A percentile compares a stretch with the other conserved stretches of the same genome.
Conservation (phyloP, 2,888 invertebrate genomes). For the Pachycephus smyrnensis region DNA sequence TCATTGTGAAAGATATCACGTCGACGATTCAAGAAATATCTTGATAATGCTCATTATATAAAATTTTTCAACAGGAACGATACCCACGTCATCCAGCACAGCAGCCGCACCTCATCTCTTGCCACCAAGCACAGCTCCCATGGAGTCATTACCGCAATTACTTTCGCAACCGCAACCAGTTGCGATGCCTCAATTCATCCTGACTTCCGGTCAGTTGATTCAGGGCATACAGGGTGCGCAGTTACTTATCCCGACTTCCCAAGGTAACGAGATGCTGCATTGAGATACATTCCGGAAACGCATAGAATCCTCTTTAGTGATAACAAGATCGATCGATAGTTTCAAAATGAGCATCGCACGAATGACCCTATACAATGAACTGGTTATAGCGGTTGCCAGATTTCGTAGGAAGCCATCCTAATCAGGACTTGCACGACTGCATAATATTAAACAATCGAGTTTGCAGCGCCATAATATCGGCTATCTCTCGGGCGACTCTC, state of each 20-base stretch:
- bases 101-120: conserved; percentile 59
- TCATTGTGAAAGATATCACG: background rate
- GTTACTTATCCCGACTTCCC: conserved; percentile 93
- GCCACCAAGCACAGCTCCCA: conserved; percentile 66
- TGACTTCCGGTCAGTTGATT: conserved; percentile 91
- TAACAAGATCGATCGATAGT: background rate
- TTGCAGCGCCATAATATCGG: conserved; percentile 61
- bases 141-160: conserved; percentile 73
- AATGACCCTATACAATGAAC: background rate
- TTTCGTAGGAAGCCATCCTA: conserved; percentile 38
- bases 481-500: conserved; percentile 38
- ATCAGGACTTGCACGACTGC: conserved; percentile 53
- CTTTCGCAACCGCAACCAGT: conserved; percentile 73
- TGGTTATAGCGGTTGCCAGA: background rate
- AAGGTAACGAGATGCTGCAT: conserved; percentile 73
- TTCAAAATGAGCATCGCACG: background rate
- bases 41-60: conserved; percentile 1
- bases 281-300: background rate
- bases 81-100: conserved; percentile 63
- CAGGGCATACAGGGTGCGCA: conserved; percentile 95
- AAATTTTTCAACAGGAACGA: conserved; percentile 51
- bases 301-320: background rate
- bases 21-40: background rate
- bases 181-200: conserved; percentile 90
- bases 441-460: conserved; percentile 63